Percentiles rank a stretch among this genome's conserved stretches.
phyloP scores from a whole-genome alignment of 2,888 invertebrate species.

The Pseudeuparius sepicola region DNA sequence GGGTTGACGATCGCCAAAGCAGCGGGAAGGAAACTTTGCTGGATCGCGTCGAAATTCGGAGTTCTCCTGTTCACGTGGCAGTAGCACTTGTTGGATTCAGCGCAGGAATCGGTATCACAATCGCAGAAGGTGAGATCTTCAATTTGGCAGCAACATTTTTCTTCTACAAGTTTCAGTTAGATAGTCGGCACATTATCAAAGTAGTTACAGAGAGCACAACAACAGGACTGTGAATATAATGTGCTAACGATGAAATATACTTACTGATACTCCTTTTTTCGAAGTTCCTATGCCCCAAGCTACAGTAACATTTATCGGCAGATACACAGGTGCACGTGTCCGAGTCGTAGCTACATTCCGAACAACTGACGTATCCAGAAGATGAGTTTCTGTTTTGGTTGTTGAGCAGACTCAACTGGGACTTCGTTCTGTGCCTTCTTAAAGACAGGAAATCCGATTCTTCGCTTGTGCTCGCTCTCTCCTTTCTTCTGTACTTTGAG shows the following conservation, averaged over 20 bases:
- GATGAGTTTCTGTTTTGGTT: conserved; percentile 20
- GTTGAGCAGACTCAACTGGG: conserved; percentile 21
- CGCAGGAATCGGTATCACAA: conserved; percentile 78
- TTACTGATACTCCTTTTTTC: conserved; percentile 20
- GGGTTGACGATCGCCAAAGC: conserved; percentile 15
- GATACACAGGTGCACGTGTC: conserved; percentile 69
- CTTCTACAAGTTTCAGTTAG: no score
- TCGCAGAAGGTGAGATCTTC: conserved; percentile 54
- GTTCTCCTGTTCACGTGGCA: conserved; percentile 41
- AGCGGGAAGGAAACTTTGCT: no score
- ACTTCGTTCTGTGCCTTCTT: conserved; percentile 32
- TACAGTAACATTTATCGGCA: conserved; percentile 80
- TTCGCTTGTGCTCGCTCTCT: conserved; percentile 37
- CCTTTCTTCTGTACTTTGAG: no score
- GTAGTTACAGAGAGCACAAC: no score
- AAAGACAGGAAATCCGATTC: conserved; percentile 41
- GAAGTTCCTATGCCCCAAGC: conserved; percentile 49
- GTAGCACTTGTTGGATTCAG: conserved; percentile 81
- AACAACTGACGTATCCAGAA: conserved; percentile 67
- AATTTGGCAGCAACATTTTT: conserved; percentile 54
- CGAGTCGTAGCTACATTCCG: conserved; percentile 78
- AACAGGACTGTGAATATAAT: no score
- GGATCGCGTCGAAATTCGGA: not conserved
- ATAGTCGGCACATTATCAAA: no score
- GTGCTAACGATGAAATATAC: no score